phyloP scores from a whole-genome alignment of 2,797 vertebrate species.

The Brachyalestes nurse region DNA sequence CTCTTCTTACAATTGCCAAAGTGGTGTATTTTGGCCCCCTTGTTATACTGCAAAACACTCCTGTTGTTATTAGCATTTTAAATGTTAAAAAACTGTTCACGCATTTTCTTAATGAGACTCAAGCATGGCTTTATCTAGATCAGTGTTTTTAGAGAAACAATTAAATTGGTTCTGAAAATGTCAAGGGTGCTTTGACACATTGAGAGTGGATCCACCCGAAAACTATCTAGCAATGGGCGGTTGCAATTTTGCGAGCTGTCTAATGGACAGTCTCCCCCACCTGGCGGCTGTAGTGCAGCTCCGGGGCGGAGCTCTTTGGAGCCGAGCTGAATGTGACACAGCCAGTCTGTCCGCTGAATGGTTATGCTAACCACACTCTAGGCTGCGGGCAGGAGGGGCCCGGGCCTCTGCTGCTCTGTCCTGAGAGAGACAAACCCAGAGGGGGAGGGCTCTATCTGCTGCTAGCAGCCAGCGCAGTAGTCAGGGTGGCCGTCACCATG shows the following conservation, averaged over 20 bases:
- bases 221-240: conserved; percentile 17
- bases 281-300: background rate
- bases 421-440: conserved; percentile 57
- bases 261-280: conserved; percentile 23
- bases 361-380: conserved; percentile 20
- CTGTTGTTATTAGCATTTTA: background rate
- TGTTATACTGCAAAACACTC: conserved; percentile 12
- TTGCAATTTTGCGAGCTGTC: background rate
- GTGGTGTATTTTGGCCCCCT: background rate
- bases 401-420: conserved; percentile 34
- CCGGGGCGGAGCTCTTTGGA: background rate
- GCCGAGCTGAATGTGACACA: conserved; percentile 22
- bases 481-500: conserved; percentile 72
- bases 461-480: conserved; percentile 58
- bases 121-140: conserved; percentile 34
- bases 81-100: background rate
- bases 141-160: conserved; percentile 35
- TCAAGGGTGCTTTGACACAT: conserved; percentile 35
- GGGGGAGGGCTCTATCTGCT: conserved; percentile 56
- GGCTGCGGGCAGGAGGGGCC: conserved; percentile 4
- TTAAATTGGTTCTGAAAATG: conserved; percentile 37
- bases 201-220: conserved; percentile 19
- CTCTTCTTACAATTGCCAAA: no score
- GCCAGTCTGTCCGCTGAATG: conserved; percentile 10
- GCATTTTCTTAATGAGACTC: background rate